A percentile compares a stretch with the other conserved stretches of the same genome.
phyloP scores from a whole-genome alignment of 2,113 vertebrate genomes.

The Grallaria varia region DNA sequence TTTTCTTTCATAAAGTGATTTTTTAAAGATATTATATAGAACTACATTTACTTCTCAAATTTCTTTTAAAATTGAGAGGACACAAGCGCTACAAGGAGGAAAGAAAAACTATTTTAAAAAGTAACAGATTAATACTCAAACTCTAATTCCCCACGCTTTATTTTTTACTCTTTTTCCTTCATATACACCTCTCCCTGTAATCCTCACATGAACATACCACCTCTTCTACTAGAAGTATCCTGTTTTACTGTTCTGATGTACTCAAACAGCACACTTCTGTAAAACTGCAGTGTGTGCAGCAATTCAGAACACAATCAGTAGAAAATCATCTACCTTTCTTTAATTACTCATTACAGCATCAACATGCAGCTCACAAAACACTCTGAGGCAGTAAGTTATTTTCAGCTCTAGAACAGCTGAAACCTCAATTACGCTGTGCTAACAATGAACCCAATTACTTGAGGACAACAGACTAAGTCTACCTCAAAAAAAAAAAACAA shows the following conservation, averaged over 20 bases:
- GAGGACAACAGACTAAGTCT: not conserved
- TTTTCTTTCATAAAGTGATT: not conserved
- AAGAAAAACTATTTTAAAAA: not conserved
- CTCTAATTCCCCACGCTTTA: not conserved
- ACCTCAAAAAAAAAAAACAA: not conserved
- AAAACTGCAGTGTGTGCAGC: not conserved
- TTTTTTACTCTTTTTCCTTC: not conserved
- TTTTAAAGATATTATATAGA: not conserved
- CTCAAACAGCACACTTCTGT: not conserved
- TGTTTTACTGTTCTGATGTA: not conserved
- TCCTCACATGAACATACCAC: not conserved
- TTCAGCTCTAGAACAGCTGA: not conserved
- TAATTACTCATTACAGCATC: not conserved
- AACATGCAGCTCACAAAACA: slow-evolving; percentile 3
- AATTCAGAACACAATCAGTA: not conserved
- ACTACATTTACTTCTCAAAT: not conserved
- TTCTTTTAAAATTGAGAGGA: not conserved
- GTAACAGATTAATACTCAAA: not conserved
- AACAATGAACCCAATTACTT: not conserved
- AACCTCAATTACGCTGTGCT: not conserved
- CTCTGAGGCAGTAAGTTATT: not conserved
- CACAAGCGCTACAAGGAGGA: not conserved
- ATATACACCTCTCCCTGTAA: not conserved
- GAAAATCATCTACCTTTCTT: not conserved
- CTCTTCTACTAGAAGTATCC: not conserved